Conservation (phyloP, 2,888 invertebrate species). For the Luperina nickerlii region DNA sequence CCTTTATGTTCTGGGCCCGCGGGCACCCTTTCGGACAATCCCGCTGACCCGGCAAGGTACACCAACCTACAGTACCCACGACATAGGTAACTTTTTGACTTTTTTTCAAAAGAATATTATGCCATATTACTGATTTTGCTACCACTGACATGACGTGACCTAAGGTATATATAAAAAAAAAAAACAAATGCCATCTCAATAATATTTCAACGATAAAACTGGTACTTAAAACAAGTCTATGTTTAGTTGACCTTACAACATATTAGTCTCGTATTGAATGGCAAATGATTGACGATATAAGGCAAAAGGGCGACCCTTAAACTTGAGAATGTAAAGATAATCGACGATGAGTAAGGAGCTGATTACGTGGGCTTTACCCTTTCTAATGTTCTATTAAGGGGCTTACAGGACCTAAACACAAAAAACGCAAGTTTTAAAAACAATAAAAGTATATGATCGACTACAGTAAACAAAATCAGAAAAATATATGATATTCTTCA, state of each 20-base stretch:
- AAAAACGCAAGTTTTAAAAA: too few species aligned
- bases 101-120: background rate
- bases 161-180: background rate
- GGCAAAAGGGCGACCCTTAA: constrained; percentile 40
- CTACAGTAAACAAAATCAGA: too few species aligned
- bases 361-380: constrained; percentile 34
- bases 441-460: too few species aligned
- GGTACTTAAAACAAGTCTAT: constrained; percentile 6
- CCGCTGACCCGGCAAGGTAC: too few species aligned
- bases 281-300: constrained; percentile 38
- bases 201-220: constrained; percentile 11
- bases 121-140: background rate
- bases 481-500: too few species aligned
- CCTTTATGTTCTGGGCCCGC: too few species aligned
- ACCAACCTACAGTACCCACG: too few species aligned
- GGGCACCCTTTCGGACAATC: too few species aligned
- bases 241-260: constrained; percentile 7
- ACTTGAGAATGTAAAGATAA: constrained; percentile 36
- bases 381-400: background rate
- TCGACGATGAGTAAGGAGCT: constrained; percentile 17
- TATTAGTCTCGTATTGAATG: constrained; percentile 21
- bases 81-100: background rate
- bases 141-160: background rate
- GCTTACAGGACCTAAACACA: too few species aligned
- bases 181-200: background rate